A percentile compares a stretch with the other conserved stretches of the same genome.
Conservation (phyloP, 1,140 invertebrate species). For the Chrysopa pallens region DNA sequence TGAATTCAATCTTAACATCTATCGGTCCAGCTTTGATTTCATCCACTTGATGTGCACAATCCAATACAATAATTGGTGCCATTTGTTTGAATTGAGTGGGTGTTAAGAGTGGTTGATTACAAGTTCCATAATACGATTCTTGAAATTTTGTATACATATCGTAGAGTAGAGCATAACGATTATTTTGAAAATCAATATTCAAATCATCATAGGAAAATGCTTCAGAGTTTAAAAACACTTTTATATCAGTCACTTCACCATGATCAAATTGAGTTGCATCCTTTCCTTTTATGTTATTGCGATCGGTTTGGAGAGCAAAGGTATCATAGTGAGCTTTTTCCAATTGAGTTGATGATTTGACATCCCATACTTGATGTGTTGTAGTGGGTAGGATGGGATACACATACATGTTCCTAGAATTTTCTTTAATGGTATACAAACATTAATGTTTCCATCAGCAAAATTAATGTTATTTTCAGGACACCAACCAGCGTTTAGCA, state of each 20-base stretch:
- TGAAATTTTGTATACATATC: constrained; percentile 7
- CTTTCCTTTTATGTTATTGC: not conserved
- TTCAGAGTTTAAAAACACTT: constrained; percentile 10
- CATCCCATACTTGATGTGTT: constrained; percentile 6
- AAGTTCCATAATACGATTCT: constrained; percentile 3
- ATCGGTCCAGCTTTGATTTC: no score
- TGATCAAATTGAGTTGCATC: constrained; percentile 6
- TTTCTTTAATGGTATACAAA: constrained; percentile 16
- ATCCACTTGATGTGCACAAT: no score
- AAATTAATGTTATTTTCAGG: constrained; percentile 6
- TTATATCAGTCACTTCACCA: constrained; percentile 7
- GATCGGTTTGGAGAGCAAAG: constrained; percentile 6
- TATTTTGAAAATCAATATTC: no score
- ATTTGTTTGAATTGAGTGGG: no score
- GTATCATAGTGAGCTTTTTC: constrained; percentile 7
- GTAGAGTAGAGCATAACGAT: constrained; percentile 5
- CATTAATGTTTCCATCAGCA: constrained; percentile 15
- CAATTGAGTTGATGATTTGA: constrained; percentile 6
- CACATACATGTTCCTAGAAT: constrained; percentile 11
- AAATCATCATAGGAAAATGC: no score
- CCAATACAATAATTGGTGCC: no score
- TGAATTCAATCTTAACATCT: no score
- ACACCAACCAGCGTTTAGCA: no score
- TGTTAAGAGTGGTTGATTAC: not conserved
- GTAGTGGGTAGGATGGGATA: constrained; percentile 5